Conservation (phyloP, 2,113 vertebrate genomes). For the Gymnocephalus cernua region DNA sequence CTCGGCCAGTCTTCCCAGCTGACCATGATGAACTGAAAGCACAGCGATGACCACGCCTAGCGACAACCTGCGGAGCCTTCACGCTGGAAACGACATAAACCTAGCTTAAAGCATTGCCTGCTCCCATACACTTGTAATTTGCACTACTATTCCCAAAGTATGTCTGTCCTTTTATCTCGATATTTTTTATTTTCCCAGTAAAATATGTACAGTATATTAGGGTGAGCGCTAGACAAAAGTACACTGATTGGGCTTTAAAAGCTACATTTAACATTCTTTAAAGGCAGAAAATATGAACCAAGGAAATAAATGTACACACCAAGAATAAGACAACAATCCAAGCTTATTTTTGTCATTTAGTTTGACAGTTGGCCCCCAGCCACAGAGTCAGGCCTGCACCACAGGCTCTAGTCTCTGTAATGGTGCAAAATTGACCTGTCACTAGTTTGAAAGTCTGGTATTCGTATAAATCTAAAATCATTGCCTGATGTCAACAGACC, state of each 20-base stretch:
- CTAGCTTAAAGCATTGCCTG: no score
- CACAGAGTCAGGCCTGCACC: conserved; percentile 47
- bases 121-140: conserved; percentile 10
- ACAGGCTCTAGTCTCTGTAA: conserved; percentile 58
- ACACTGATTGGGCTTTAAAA: background rate
- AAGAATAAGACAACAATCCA: conserved; percentile 46
- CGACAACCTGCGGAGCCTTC: no score
- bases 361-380: conserved; percentile 66
- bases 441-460: conserved; percentile 73
- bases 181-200: background rate
- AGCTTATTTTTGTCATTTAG: conserved; percentile 64
- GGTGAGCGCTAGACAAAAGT: background rate
- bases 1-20: no score
- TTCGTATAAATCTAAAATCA: conserved; percentile 77
- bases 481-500: conserved; percentile 62
- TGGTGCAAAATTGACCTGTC: conserved; percentile 79
- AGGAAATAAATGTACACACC: conserved; percentile 24
- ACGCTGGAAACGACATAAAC: no score
- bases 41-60: no score
- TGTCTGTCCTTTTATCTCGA: background rate
- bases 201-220: conserved; percentile 18
- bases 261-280: conserved; percentile 6
- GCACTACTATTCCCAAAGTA: background rate
- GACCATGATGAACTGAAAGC: no score
- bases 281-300: conserved; percentile 5